Evolutionary conservation across 2,113 vertebrate species (phyloP), one percentile per base, ranked within the genome.

Genomic region (Mastomys natalensis): DNA sequence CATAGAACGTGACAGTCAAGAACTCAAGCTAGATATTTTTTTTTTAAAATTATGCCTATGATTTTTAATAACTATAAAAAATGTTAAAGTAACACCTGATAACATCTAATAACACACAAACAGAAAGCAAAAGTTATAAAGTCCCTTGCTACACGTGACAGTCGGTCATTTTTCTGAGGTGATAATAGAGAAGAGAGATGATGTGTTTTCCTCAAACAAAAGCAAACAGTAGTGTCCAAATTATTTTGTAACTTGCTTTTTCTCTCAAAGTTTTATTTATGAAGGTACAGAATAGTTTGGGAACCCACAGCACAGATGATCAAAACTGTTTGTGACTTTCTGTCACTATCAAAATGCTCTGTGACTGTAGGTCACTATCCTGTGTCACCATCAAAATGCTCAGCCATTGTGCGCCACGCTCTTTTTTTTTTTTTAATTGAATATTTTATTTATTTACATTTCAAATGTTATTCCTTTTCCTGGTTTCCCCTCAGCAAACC

Each of bases 121-220:
- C 26, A 78, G 80, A 68, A 93, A 97, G 29, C 34, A 84, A 84
- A 90, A 66, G 19, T 82, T 62, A 90, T 37, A 37, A 73, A 95
- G 40, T 21, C 22, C 11, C 53, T 0, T 0, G 21, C 62, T 78
- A 84, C 15, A 11, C 17, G 58, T 40, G 66, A 76, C 55, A 68
- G 40, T 84, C 51, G 77, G 58, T 34, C 73, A 87, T 84, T 95
- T 93, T n/a, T 55, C 19, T 4, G 22, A 81, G 26, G 48, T 66
- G 92, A 85, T 1, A 82, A 7, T 45, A 60, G 16, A 87, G 58
- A 90, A 51, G 60, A 66, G 26, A 86, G 22, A 48, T 2, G 40
- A 9, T 43, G 40, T 45, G 26, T 12, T 64, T 86, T 48, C 16
- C 17, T 5, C 43, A 86, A 34, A 66, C 43, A 64, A 62, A 85